A percentile compares a stretch with the other conserved stretches of the same genome.
phyloP scores from a whole-genome alignment of 2,888 invertebrate species.

The Eugnorisma glareosa region DNA sequence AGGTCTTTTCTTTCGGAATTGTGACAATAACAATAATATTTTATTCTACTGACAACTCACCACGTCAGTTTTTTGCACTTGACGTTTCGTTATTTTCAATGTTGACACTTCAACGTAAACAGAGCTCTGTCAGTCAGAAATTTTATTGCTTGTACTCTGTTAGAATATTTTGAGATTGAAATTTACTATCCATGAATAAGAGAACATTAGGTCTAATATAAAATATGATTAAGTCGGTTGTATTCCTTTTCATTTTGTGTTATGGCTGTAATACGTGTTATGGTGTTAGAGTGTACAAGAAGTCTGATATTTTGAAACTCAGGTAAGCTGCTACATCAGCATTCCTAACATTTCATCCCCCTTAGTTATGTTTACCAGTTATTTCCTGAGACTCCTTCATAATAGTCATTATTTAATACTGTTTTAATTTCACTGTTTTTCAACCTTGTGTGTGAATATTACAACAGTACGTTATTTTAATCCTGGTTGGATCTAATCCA shows the following conservation, averaged over 20 bases:
- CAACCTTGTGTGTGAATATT: not conserved
- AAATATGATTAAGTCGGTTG: constrained; percentile 66
- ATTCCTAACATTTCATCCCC: not conserved
- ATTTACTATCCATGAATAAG: not conserved
- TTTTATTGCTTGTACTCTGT: not conserved
- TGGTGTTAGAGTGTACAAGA: constrained; percentile 89
- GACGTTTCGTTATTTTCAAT: not conserved
- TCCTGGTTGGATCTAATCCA: not conserved
- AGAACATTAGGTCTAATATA: not conserved
- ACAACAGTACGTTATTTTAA: not conserved
- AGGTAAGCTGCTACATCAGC: constrained; percentile 79
- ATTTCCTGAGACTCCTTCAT: not conserved
- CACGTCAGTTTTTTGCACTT: constrained; percentile 12
- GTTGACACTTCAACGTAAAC: constrained; percentile 41
- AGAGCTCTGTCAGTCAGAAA: constrained; percentile 10
- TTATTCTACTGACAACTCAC: not conserved
- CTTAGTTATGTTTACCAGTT: not conserved
- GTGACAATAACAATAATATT: too few species aligned
- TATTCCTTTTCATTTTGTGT: constrained; percentile 71
- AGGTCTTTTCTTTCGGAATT: too few species aligned
- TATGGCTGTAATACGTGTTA: constrained; percentile 73
- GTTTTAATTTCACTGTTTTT: not conserved
- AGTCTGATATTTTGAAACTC: constrained; percentile 90
- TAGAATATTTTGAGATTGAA: constrained; percentile 9
- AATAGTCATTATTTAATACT: not conserved